phyloP scores from a whole-genome alignment of 1,140 invertebrate species.

The Bombus picipes region DNA sequence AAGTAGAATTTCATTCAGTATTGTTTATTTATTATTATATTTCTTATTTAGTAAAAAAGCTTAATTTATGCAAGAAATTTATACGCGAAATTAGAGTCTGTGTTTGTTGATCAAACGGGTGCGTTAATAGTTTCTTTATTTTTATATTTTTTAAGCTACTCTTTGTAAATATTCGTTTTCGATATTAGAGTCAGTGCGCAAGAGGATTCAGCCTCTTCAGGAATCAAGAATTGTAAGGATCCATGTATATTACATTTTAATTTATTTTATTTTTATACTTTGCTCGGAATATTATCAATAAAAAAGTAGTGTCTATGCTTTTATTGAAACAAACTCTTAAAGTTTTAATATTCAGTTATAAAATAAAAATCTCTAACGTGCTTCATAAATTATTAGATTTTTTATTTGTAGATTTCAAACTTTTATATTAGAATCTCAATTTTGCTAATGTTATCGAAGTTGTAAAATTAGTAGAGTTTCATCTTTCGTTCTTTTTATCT shows the following conservation, averaged over 20 bases:
- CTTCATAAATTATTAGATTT: too few species aligned
- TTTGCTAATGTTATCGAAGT: too few species aligned
- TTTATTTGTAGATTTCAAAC: too few species aligned
- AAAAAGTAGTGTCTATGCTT: neutral
- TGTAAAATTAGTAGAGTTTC: too few species aligned
- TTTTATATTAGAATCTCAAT: too few species aligned
- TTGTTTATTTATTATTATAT: too few species aligned
- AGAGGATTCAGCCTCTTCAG: neutral
- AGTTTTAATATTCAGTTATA: too few species aligned
- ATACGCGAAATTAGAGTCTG: neutral
- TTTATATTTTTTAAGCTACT: neutral
- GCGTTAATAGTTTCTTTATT: neutral
- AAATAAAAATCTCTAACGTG: too few species aligned
- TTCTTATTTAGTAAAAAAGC: neutral
- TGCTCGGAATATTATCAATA: neutral
- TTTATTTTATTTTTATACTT: neutral
- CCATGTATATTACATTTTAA: neutral
- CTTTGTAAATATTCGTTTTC: neutral
- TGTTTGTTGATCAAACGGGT: neutral
- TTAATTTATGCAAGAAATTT: neutral
- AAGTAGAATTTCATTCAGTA: too few species aligned
- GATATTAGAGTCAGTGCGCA: neutral
- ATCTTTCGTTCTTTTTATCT: neutral
- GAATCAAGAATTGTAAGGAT: neutral
- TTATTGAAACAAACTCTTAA: neutral